Evolutionary conservation across 1,140 invertebrate species (phyloP).

Genomic region (Lasaia peninsularis): DNA sequence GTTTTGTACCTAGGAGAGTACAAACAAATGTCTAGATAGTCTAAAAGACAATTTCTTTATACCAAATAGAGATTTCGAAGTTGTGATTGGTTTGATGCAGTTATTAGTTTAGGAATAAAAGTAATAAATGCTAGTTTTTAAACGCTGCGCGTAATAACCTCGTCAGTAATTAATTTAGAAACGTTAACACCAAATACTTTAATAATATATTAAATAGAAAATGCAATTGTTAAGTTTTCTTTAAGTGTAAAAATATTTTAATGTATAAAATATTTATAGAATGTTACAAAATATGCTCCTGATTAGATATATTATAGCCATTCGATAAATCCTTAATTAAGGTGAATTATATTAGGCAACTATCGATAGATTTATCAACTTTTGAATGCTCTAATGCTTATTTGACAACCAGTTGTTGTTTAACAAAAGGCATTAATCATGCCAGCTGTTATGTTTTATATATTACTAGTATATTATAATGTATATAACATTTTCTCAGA

Average conservation of each 20-base stretch:
- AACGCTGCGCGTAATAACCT: conserved; percentile 12
- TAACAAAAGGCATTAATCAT: neutral
- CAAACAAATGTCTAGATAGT: conserved; percentile 24
- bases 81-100: conserved; percentile 16
- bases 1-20: conserved; percentile 35
- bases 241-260: conserved; percentile 21
- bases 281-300: conserved; percentile 9
- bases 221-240: conserved; percentile 29
- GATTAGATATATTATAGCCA: neutral
- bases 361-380: conserved; percentile 22
- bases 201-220: conserved; percentile 30
- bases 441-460: neutral
- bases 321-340: neutral
- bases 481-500: conserved; percentile 21
- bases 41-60: conserved; percentile 17
- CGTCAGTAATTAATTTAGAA: conserved; percentile 42
- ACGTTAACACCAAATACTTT: conserved; percentile 67
- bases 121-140: conserved; percentile 24
- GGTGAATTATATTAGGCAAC: conserved; percentile 14
- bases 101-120: conserved; percentile 22
- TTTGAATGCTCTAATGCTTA: conserved; percentile 15
- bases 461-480: neutral
- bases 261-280: conserved; percentile 13
- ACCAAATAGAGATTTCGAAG: conserved; percentile 13
- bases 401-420: neutral